Percentiles rank a stretch among this genome's conserved stretches.
phyloP scores from a whole-genome alignment of 2,113 vertebrate species.

The Lampris incognitus region DNA sequence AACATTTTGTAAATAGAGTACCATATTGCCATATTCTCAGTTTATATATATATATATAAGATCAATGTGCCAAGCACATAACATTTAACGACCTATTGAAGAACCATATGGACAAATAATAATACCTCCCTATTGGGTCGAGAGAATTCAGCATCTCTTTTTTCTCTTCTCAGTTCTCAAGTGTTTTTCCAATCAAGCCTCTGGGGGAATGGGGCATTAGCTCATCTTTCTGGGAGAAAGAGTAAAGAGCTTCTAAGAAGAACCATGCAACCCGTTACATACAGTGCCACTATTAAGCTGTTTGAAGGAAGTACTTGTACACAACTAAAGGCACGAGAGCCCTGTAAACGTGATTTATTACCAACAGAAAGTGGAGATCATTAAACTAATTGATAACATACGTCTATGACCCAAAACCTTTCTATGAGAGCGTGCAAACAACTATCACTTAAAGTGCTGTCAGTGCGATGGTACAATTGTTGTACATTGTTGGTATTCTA shows the following conservation, averaged over 20 bases:
- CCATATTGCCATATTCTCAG: no score
- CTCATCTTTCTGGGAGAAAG: background rate
- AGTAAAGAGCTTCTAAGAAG: background rate
- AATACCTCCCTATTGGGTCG: background rate
- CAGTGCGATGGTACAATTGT: background rate
- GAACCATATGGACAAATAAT: slow-evolving; percentile 13
- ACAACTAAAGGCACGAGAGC: background rate
- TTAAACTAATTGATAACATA: slow-evolving; percentile 34
- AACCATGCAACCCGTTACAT: no score
- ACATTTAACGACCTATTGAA: slow-evolving; percentile 3
- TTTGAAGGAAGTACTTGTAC: slow-evolving; percentile 1
- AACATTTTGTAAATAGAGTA: no score
- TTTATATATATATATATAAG: no score
- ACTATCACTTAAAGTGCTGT: background rate
- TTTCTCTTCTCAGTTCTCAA: background rate
- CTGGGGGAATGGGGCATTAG: background rate
- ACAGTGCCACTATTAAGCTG: background rate
- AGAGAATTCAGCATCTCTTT: background rate
- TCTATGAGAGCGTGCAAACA: background rate
- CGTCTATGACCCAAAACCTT: slow-evolving; percentile 9
- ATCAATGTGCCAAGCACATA: background rate
- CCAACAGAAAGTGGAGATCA: slow-evolving; percentile 35
- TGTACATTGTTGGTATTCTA: slow-evolving; percentile 7
- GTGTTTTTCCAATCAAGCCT: background rate
- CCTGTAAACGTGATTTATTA: slow-evolving; percentile 18